Conservation (phyloP, 2,113 vertebrate species). For the Meriones unguiculatus region DNA sequence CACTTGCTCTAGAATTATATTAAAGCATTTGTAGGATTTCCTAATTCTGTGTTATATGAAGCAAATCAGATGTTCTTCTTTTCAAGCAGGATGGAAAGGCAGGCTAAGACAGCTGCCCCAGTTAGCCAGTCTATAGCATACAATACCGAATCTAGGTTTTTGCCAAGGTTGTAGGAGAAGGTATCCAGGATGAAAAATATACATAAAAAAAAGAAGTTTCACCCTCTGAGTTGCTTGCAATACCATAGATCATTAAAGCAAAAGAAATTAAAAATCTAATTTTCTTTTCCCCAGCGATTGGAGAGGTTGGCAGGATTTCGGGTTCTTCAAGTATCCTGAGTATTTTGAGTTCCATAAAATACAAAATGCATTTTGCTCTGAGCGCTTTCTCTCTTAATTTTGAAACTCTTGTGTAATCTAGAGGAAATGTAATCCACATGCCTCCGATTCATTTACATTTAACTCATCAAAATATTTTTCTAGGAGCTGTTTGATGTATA, state of each 20-base stretch:
- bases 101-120: neutral
- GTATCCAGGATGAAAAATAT: constrained; percentile 66
- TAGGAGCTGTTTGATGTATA: constrained; percentile 80
- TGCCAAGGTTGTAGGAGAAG: constrained; percentile 73
- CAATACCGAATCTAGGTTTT: neutral
- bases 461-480: constrained; percentile 84
- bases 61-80: neutral
- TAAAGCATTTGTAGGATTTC: neutral
- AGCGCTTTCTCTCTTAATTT: constrained; percentile 80
- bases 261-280: constrained; percentile 76
- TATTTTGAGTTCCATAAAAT: constrained; percentile 82
- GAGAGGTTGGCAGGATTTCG: constrained; percentile 65
- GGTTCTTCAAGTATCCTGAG: constrained; percentile 72
- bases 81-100: neutral
- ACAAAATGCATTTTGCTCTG: constrained; percentile 74
- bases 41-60: neutral
- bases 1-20: neutral
- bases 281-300: constrained; percentile 68
- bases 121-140: neutral
- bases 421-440: constrained; percentile 81
- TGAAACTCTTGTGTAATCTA: constrained; percentile 79
- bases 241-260: constrained; percentile 66
- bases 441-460: constrained; percentile 82
- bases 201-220: constrained; percentile 49
- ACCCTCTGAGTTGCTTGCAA: constrained; percentile 53